These are phyloP conservation scores for Gadus chalcogrammus DNA, from an alignment of 2,113 vertebrate genomes.

Conservation along the genomic window DNA sequence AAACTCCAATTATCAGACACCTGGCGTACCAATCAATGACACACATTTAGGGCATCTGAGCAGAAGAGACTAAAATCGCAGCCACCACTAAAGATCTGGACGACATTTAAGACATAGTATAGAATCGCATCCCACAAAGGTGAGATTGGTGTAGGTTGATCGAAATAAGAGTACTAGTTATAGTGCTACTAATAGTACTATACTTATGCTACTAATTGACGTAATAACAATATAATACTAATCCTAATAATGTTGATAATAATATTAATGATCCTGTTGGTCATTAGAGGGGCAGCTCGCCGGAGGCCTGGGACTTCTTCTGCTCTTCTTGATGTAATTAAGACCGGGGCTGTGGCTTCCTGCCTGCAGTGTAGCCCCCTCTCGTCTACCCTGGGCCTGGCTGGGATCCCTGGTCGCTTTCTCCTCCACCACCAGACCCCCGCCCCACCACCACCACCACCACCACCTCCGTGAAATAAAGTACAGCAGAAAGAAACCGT, in stretches of 20 bases:
- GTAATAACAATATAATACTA: neutral
- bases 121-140: too few species aligned
- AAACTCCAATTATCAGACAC: conserved; percentile 31
- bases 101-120: too few species aligned
- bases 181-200: too few species aligned
- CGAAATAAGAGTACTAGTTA: too few species aligned
- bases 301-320: conserved; percentile 3
- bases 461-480: too few species aligned
- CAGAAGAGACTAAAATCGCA: too few species aligned
- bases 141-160: too few species aligned
- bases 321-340: conserved; percentile 37
- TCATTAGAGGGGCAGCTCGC: conserved; percentile 28
- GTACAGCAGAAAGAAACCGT: too few species aligned
- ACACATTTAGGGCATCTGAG: too few species aligned
- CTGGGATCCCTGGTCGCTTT: neutral
- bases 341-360: conserved; percentile 22
- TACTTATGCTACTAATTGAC: too few species aligned
- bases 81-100: too few species aligned
- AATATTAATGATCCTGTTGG: neutral
- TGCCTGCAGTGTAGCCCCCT: conserved; percentile 25
- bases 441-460: conserved; percentile 13
- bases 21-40: conserved; percentile 36
- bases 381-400: conserved; percentile 20
- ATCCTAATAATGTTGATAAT: neutral
- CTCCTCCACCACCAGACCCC: conserved; percentile 16